phyloP scores from a whole-genome alignment of 1,140 invertebrate genomes.

The Apocrypta bakeri region DNA sequence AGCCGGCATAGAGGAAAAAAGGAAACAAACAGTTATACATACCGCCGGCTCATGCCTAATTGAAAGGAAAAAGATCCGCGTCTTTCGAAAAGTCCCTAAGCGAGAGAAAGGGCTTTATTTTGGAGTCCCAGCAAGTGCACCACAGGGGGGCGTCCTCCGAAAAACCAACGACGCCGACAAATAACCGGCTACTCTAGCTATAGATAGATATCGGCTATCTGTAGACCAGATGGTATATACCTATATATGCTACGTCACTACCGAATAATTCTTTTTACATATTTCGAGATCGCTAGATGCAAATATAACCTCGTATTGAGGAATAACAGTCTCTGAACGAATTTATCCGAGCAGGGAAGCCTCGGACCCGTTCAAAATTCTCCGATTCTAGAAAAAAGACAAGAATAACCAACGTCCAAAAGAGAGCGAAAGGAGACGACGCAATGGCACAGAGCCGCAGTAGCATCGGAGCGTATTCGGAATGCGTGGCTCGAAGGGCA shows the following conservation, averaged over 20 bases:
- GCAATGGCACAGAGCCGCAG: neutral
- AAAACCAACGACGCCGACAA: constrained; percentile 75
- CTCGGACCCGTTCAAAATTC: too few species aligned
- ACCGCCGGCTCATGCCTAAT: neutral
- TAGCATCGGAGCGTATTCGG: neutral
- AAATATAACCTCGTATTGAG: too few species aligned
- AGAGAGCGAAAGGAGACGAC: neutral
- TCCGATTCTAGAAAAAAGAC: too few species aligned
- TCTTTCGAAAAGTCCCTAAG: neutral
- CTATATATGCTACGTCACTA: too few species aligned
- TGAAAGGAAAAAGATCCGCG: neutral
- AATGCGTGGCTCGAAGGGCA: constrained; percentile 17
- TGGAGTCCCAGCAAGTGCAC: constrained; percentile 63
- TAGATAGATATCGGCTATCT: constrained; percentile 18
- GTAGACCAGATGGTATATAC: neutral
- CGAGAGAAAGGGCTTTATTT: constrained; percentile 51
- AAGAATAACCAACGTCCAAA: neutral
- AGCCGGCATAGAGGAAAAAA: too few species aligned
- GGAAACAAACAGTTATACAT: neutral
- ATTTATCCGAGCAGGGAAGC: too few species aligned
- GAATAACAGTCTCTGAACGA: too few species aligned
- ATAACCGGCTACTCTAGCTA: constrained; percentile 71
- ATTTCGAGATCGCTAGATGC: too few species aligned
- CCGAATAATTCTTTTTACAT: too few species aligned
- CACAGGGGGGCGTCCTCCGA: constrained; percentile 68